phyloP scores from a whole-genome alignment of 2,113 vertebrate species.

The Ancistrus triradiatus region DNA sequence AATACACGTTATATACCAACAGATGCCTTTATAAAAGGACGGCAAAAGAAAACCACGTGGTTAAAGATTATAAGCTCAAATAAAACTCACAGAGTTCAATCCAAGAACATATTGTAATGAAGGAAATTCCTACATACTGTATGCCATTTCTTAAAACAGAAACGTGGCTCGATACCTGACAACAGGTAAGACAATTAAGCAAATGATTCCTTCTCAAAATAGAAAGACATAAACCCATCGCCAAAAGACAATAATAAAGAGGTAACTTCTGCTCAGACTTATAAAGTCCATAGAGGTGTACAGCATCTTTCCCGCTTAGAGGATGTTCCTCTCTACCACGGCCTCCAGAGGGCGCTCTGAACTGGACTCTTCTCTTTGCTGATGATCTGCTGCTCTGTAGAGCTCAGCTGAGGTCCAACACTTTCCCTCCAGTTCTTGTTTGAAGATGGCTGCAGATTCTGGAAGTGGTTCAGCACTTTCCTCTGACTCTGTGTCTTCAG shows the following conservation, averaged over 20 bases:
- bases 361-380: slow-evolving; percentile 50
- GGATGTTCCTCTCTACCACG: slow-evolving; percentile 52
- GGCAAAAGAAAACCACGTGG: no score
- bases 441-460: slow-evolving; percentile 37
- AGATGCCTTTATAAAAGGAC: no score
- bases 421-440: slow-evolving; percentile 23
- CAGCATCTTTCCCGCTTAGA: no score
- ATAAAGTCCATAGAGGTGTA: not conserved
- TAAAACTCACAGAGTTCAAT: no score
- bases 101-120: no score
- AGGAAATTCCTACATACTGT: no score
- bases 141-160: slow-evolving; percentile 17
- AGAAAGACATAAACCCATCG: not conserved
- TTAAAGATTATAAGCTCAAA: no score
- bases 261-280: not conserved
- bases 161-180: not conserved
- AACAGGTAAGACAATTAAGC: not conserved
- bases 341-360: slow-evolving; percentile 57
- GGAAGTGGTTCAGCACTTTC: slow-evolving; percentile 40
- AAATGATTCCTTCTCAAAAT: not conserved
- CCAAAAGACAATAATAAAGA: slow-evolving; percentile 1
- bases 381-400: slow-evolving; percentile 31
- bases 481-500: slow-evolving; percentile 27
- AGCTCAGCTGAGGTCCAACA: slow-evolving; percentile 10
- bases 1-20: no score